Evolutionary conservation across 2,888 invertebrate species (phyloP), one percentile per base, ranked within the genome.

Genomic region (Agapostemon virescens): DNA sequence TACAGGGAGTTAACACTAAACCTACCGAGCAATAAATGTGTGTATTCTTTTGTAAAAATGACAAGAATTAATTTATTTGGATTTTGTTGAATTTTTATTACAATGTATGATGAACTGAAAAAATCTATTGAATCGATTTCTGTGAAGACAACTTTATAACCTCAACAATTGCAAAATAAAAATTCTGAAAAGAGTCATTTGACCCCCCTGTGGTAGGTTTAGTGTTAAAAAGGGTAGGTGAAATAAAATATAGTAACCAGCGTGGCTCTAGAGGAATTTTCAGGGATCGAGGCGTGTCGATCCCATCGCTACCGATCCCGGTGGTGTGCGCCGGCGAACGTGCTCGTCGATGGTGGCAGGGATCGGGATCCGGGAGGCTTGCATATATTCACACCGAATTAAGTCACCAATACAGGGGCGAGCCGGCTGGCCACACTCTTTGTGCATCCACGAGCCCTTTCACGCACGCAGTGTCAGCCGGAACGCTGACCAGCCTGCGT

Each of bases 381-480:
- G 88, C 88, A 90, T 89, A 90, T 90, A 90, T 90, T 90, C 89
- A 89, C 90, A 89, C 88, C 88, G 90, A 91, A 91, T 91, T 91
- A 91, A 91, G 91, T 91, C 90, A 91, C 91, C 87, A 87, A 90
- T 88, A 91, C 91, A 86, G 71, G 74, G 81, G 73, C 74, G 74
- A 77, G 74, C 74, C 80, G 79, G 70, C 77, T 83, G 85, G 86
- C 83, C 88, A 83, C 87, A 88, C 89, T 89, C 90, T 90, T 90
- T 90, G 90, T 90, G 86, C 86, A 84, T 84, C 85, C 83, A 81
- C 79, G 77, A 83, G 86, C 83, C 87, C 89, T 90, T 90, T 89
- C 89, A 90, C 89, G 87, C 89, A 87, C 87, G 83, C 82, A 80
- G 73, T 74, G 79, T 74, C 82, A 67, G 73, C 68, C 80, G 42